These are phyloP conservation scores for Macrotis lagotis DNA, from an alignment of 2,113 vertebrate genomes.

Conservation along the genomic window DNA sequence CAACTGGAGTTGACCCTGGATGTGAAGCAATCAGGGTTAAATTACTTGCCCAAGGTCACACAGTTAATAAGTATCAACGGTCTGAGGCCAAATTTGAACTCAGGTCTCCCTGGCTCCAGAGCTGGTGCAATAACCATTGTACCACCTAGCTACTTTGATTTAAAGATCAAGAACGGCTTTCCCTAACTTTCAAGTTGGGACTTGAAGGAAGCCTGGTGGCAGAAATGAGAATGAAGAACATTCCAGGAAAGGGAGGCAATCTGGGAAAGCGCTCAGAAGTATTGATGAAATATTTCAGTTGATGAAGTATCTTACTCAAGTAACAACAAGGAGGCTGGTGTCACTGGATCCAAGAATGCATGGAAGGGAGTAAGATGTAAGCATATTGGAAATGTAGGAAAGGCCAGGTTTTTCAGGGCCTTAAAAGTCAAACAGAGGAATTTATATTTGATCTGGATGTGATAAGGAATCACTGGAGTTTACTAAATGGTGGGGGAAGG, in stretches of 20 bases:
- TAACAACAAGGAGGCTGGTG: background rate
- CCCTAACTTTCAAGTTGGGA: too few species aligned
- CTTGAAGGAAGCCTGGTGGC: too few species aligned
- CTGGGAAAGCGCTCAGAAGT: background rate
- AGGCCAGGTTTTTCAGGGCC: background rate
- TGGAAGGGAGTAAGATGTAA: background rate
- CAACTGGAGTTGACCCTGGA: too few species aligned
- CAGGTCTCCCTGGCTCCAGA: too few species aligned
- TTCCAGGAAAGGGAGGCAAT: background rate
- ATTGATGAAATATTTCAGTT: too few species aligned
- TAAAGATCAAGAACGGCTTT: background rate
- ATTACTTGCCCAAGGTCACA: too few species aligned
- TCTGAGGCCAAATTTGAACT: too few species aligned
- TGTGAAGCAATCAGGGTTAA: too few species aligned
- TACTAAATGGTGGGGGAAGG: background rate
- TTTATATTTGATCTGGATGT: background rate
- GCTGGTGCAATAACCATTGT: too few species aligned
- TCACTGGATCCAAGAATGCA: background rate
- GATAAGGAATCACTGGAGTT: background rate
- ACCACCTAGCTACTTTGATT: too few species aligned
- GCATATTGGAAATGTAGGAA: background rate
- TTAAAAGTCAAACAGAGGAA: background rate
- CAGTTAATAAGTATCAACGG: too few species aligned
- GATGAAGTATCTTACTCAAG: background rate
- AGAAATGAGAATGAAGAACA: too few species aligned